Evolutionary conservation across 2,888 invertebrate genomes (phyloP).

Genomic region (Caenorhabditis imperialis): DNA sequence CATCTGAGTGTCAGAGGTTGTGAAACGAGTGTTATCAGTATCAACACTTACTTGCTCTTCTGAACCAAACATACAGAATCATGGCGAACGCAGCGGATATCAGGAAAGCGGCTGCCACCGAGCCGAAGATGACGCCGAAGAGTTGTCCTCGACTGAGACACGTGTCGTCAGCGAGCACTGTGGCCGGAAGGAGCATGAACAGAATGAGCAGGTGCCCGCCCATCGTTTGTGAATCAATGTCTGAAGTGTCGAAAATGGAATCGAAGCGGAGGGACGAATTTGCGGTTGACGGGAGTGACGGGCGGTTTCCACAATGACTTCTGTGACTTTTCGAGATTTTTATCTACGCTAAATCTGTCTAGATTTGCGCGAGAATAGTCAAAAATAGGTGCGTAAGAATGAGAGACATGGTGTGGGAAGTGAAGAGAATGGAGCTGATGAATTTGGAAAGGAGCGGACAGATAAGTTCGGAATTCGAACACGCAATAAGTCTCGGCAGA

Average conservation of each 20-base stretch:
- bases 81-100: conserved; percentile 66
- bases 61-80: conserved; percentile 64
- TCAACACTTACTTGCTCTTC: conserved; percentile 36
- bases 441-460: too few species aligned
- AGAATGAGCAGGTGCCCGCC: too few species aligned
- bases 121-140: conserved; percentile 73
- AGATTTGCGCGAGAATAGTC: too few species aligned
- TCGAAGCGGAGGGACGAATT: not conserved
- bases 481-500: too few species aligned
- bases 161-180: conserved; percentile 17
- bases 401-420: not conserved
- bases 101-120: conserved; percentile 71
- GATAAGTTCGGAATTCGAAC: too few species aligned
- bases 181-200: too few species aligned
- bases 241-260: not conserved
- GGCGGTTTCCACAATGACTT: too few species aligned
- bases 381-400: not conserved
- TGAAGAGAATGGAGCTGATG: too few species aligned
- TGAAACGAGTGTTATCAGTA: not conserved
- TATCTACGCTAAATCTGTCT: too few species aligned
- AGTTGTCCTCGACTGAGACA: conserved; percentile 67
- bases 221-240: too few species aligned
- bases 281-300: too few species aligned
- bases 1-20: conserved; percentile 6
- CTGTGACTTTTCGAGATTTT: too few species aligned